Base-by-base conservation (phyloP, 2,888 invertebrate species). In the Macrostomum cliftonense region DNA sequence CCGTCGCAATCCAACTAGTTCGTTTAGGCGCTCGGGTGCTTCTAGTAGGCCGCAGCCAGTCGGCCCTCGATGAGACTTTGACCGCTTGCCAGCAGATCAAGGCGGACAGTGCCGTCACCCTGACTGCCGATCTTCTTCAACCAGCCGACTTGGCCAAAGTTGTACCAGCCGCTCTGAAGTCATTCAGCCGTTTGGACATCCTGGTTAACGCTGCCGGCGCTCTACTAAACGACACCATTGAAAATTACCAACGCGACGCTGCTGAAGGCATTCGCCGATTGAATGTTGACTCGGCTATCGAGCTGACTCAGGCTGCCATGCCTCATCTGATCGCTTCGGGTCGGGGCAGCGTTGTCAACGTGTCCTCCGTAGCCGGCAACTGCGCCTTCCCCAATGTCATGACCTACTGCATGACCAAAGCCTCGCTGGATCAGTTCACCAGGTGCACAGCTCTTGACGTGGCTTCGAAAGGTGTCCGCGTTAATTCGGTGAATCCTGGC, bases 281-380 rank as follows among this genome's bases (percentile, higher is more conserved):
- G 1, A 95, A 95, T 68, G 80, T 88, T 0, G 78, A 87, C 52
- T 71, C 72, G 2, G 59, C 73, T 2, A 73, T 68, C 53, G 67
- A 72, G 52, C 67, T 91, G 54, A 88, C 85, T 0, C 83, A 81
- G 79, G 66, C 88, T 45, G 83, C 87, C 2, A 81, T 83, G 0
- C 89, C 91, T 0, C 43, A 52, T 42, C 74, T 93, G 19, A 73
- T 84, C 2, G 76, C 63, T 50, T 64, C 65, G 2, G 60, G 67
- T 28, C 47, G 48, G 49, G 68, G 68, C 11, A 62, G 54, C 49
- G 62, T 69, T 42, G 88, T 95, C 0, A 95, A 93, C 67, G 83
- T 95, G 0, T 93, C 91, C 1, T 89, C 89, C 66, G 86, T 93
- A 0, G 83, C 82, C 61, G 93, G 93, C 2, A 76, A 86, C 20